Percentiles rank a stretch among this genome's conserved stretches.
These are phyloP conservation scores for Meta bourneti DNA, from an alignment of 2,888 invertebrate species.

Conservation along the genomic window DNA sequence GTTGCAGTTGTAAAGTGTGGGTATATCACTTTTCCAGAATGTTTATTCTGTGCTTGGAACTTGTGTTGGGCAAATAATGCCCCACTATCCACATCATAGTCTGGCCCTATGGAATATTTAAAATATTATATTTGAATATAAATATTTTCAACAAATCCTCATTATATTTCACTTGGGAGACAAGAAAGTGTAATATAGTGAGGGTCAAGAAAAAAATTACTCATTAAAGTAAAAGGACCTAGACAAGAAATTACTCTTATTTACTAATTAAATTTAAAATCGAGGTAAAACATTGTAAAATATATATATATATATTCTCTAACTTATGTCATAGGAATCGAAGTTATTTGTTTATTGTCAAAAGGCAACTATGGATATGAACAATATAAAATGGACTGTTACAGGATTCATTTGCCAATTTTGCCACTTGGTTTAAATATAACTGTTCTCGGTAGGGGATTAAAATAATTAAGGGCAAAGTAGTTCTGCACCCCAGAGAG, in stretches of 20 bases:
- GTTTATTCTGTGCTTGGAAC: conserved; percentile 84
- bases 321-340: too few relatives aligned
- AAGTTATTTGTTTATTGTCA: too few relatives aligned
- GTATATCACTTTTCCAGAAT: conserved; percentile 84
- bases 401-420: too few relatives aligned
- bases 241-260: too few relatives aligned
- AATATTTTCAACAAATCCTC: neutral
- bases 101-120: conserved; percentile 82
- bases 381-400: too few relatives aligned
- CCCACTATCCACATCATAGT: conserved; percentile 85
- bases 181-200: neutral
- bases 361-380: too few relatives aligned
- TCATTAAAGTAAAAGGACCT: neutral
- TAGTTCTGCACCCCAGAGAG: too few relatives aligned
- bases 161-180: neutral
- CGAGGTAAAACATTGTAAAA: too few relatives aligned
- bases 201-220: neutral
- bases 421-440: too few relatives aligned
- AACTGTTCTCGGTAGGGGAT: too few relatives aligned
- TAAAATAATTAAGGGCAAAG: too few relatives aligned
- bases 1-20: conserved; percentile 87
- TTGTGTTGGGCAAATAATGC: conserved; percentile 85
- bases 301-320: too few relatives aligned
- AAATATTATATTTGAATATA: neutral
- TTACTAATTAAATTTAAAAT: neutral